phyloP scores from a whole-genome alignment of 2,797 vertebrate genomes.

The Cossypha heuglini region DNA sequence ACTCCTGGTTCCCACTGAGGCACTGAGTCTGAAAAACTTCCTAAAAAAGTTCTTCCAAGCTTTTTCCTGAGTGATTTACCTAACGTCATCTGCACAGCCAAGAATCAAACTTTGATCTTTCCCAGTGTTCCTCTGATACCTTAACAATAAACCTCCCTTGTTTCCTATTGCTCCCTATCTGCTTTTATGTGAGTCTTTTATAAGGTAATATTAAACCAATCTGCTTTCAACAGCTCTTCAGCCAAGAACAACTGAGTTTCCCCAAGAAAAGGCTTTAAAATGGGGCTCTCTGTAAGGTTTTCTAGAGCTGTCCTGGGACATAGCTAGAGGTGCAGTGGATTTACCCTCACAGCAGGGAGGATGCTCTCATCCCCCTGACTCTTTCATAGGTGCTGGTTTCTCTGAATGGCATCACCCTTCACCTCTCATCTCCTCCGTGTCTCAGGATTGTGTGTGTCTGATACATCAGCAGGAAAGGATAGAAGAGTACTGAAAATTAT shows the following conservation, averaged over 20 bases:
- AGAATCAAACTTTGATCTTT: background rate
- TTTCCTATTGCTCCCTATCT: background rate
- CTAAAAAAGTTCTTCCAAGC: background rate
- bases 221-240: background rate
- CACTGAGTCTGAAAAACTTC: background rate
- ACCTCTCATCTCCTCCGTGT: rapidly evolving
- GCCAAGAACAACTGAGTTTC: background rate
- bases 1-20: background rate
- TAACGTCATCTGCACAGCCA: background rate
- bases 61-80: background rate
- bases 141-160: background rate
- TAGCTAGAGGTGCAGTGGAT: background rate
- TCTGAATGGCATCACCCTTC: background rate
- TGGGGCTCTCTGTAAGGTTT: background rate
- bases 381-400: background rate
- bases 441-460: background rate
- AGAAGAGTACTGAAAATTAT: background rate
- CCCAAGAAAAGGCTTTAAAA: background rate
- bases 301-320: background rate
- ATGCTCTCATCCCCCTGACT: background rate
- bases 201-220: background rate
- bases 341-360: background rate
- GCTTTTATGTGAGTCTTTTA: background rate
- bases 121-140: background rate
- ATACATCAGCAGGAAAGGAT: background rate